A percentile compares a stretch with the other conserved stretches of the same genome.
phyloP scores from a whole-genome alignment of 2,113 vertebrate species.

The Spilogale gracilis region DNA sequence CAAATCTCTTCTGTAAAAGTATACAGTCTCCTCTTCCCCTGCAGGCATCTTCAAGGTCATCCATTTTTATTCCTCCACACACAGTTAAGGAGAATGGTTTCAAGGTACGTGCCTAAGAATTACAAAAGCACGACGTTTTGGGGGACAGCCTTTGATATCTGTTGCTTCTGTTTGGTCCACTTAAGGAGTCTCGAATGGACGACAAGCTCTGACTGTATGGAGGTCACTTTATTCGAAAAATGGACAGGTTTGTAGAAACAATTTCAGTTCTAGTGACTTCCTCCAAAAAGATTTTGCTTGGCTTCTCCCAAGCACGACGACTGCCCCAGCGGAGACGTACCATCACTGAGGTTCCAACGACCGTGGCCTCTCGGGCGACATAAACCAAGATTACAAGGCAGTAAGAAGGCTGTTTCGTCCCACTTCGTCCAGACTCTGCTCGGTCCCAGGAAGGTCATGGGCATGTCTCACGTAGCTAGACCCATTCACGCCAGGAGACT shows the following conservation, averaged over 20 bases:
- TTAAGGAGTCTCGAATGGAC: not conserved
- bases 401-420: accelerated
- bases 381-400: too few relatives aligned
- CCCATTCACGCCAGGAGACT: not conserved
- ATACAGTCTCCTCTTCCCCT: not conserved
- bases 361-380: not conserved
- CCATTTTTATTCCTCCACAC: not conserved
- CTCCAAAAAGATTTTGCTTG: not conserved
- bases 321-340: not conserved
- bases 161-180: not conserved
- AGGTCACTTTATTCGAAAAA: not conserved
- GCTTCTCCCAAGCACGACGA: not conserved
- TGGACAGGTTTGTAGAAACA: not conserved
- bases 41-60: not conserved
- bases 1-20: not conserved
- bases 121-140: not conserved
- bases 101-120: not conserved
- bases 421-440: accelerated
- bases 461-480: too few relatives aligned
- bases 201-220: not conserved
- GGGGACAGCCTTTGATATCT: not conserved
- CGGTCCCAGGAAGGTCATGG: not conserved
- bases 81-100: not conserved
- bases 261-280: not conserved
- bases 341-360: not conserved